Conservation (phyloP, 2,797 vertebrate genomes). For the Melanotaenia nigrans region DNA sequence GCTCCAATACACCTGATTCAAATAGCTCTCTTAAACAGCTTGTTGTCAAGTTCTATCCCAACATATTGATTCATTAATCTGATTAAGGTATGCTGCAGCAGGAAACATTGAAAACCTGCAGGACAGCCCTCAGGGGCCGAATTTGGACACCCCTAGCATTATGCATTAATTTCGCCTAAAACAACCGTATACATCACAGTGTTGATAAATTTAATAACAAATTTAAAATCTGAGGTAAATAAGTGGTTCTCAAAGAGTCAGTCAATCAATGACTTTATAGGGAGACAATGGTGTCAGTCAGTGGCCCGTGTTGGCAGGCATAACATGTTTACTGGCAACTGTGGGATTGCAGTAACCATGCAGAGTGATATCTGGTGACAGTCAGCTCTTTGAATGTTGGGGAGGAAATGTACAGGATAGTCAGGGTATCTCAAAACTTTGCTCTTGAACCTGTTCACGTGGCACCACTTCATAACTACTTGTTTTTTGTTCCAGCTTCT, state of each 20-base stretch:
- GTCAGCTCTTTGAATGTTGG: conserved; percentile 17
- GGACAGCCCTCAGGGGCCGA: background rate
- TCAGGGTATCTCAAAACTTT: conserved; percentile 17
- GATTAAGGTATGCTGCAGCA: background rate
- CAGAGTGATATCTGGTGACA: conserved; percentile 10
- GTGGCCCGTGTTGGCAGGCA: conserved; percentile 21
- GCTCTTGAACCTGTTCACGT: conserved; percentile 25
- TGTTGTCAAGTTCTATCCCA: background rate
- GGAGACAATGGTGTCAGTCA: conserved; percentile 5
- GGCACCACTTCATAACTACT: conserved; percentile 25
- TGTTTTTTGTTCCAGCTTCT: conserved; percentile 32
- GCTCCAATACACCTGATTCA: too few relatives aligned
- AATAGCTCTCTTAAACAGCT: too few relatives aligned
- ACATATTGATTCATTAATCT: background rate
- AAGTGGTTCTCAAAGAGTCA: background rate
- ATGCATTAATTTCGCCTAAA: background rate
- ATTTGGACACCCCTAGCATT: background rate
- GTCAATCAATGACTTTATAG: background rate
- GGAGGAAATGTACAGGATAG: conserved; percentile 25
- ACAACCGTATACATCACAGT: too few relatives aligned
- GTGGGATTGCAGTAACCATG: conserved; percentile 31
- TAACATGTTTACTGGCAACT: conserved; percentile 34
- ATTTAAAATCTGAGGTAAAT: too few relatives aligned
- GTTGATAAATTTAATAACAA: too few relatives aligned
- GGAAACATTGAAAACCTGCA: background rate